Evolutionary conservation across 2,113 vertebrate genomes (phyloP).

Genomic region (Eupsittula cactorum): DNA sequence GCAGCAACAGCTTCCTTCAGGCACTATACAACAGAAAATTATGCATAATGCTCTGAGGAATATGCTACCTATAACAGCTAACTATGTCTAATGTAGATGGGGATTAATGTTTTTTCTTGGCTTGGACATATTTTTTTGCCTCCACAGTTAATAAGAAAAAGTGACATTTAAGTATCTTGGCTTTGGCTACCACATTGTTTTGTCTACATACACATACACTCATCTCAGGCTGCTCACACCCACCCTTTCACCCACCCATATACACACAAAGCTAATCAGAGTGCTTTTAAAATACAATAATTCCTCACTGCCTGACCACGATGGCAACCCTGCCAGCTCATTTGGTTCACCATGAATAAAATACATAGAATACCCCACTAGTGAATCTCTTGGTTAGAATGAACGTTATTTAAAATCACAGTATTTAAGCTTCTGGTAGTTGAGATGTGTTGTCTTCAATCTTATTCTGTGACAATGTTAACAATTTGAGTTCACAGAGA

Average conservation of each 20-base stretch:
- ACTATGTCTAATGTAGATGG: not conserved
- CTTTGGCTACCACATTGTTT: not conserved
- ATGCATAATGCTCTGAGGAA: rapidly evolving
- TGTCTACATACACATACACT: slow-evolving; percentile 20
- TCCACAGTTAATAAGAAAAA: not conserved
- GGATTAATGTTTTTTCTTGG: not conserved
- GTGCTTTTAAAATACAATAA: slow-evolving; percentile 1
- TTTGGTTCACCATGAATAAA: not conserved
- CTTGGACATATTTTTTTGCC: not conserved
- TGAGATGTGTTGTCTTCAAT: not conserved
- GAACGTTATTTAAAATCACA: not conserved
- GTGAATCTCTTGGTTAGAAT: slow-evolving; percentile 3
- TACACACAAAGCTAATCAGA: not conserved
- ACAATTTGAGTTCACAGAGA: slow-evolving; percentile 21
- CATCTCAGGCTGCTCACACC: not conserved
- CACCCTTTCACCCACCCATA: not conserved
- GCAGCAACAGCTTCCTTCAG: not conserved
- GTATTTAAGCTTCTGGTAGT: not conserved
- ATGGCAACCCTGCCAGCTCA: not conserved
- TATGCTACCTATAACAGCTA: not conserved
- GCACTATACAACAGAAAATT: not conserved
- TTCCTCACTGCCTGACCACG: not conserved
- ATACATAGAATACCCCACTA: not conserved
- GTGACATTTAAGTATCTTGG: not conserved
- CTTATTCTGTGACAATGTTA: not conserved